Percentiles rank a stretch among this genome's conserved stretches.
These are phyloP conservation scores for Chaetoderma sp. DNA, from an alignment of 2,888 invertebrate species.

Conservation along the genomic window DNA sequence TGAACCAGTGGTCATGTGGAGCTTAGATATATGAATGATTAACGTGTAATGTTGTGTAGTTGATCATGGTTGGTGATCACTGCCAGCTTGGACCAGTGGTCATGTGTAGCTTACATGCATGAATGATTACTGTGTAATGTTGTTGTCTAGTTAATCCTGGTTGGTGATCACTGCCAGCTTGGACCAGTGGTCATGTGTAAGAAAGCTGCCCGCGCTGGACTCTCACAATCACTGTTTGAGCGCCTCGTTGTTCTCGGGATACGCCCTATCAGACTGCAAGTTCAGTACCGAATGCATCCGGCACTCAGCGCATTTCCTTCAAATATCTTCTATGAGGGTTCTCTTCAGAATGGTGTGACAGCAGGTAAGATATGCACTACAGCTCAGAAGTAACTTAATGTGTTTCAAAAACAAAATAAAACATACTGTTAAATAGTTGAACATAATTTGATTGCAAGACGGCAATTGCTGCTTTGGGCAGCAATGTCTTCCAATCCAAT, in stretches of 20 bases:
- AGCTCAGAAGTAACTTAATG: background rate
- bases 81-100: conserved; percentile 99
- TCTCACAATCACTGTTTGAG: conserved; percentile 97
- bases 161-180: conserved; percentile 98
- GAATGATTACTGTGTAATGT: too few species aligned
- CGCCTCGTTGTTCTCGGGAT: conserved; percentile 96
- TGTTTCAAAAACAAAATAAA: background rate
- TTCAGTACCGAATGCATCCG: conserved; percentile 99
- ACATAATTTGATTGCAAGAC: background rate
- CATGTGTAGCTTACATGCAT: too few species aligned
- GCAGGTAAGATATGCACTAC: conserved; percentile 73
- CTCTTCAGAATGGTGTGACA: conserved; percentile 98
- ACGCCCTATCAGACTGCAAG: conserved; percentile 93
- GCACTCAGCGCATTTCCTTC: conserved; percentile 97
- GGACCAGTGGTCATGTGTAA: conserved; percentile 99
- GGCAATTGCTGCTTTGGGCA: background rate
- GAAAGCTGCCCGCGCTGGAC: conserved; percentile 95
- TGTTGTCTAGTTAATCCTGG: conserved; percentile 81
- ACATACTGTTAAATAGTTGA: background rate
- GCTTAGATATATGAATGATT: too few species aligned
- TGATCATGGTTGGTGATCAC: conserved; percentile 98
- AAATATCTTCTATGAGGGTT: conserved; percentile 99
- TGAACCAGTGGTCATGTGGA: conserved; percentile 99
- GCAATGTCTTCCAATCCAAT: too few species aligned
- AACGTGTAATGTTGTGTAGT: conserved; percentile 71